These are phyloP conservation scores for Myiotriccus ornatus DNA, from an alignment of 2,797 vertebrate genomes.

Conservation along the genomic window DNA sequence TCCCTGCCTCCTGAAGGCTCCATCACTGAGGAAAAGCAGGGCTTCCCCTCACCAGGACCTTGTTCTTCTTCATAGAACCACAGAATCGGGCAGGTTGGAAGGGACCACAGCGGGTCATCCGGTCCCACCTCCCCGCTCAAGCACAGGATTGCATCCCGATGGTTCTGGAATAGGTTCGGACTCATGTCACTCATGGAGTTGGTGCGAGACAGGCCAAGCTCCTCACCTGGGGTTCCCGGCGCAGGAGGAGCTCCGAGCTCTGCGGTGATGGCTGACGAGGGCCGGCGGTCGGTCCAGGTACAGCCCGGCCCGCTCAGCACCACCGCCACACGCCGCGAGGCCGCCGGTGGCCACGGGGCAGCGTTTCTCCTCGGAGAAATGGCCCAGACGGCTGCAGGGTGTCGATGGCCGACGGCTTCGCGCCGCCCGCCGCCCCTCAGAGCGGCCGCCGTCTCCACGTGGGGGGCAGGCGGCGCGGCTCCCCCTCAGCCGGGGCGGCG, in stretches of 20 bases:
- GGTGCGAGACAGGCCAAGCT: background rate
- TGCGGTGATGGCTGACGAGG: fast-evolving
- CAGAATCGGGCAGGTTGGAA: background rate
- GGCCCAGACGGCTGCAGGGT: fast-evolving
- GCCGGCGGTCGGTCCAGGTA: background rate
- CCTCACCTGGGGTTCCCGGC: background rate
- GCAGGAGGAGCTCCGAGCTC: fast-evolving
- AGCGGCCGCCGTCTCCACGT: background rate
- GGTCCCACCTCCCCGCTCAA: background rate
- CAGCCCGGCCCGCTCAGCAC: too few relatives aligned
- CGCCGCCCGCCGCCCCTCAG: fast-evolving
- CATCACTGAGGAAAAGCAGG: fast-evolving
- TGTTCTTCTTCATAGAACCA: background rate
- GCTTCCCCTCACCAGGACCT: fast-evolving
- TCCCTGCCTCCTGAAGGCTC: background rate
- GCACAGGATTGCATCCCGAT: fast-evolving
- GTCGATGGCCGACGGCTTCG: fast-evolving
- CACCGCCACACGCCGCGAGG: fast-evolving
- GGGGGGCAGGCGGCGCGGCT: background rate
- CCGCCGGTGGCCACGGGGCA: fast-evolving
- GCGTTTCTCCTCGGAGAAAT: background rate
- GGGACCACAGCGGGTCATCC: fast-evolving
- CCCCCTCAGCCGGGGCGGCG: background rate
- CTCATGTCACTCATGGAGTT: fast-evolving
- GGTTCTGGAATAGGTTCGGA: fast-evolving